Conservation (phyloP, 1,140 invertebrate genomes). For the Galleria mellonella region DNA sequence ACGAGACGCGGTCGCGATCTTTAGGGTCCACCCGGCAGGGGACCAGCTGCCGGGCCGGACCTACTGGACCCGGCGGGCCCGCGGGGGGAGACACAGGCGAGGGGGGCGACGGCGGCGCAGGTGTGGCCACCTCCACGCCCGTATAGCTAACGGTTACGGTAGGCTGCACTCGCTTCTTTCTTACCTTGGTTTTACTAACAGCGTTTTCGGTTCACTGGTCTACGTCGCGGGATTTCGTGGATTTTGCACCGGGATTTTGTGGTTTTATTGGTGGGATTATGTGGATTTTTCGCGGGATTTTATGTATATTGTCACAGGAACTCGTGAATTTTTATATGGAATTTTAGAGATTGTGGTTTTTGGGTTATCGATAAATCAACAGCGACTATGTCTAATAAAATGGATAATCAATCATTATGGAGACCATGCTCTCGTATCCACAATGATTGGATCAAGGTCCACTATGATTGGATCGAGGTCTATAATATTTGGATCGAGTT, state of each 20-base stretch:
- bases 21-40: neutral
- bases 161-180: constrained; percentile 29
- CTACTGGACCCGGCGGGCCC: constrained; percentile 6
- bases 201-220: constrained; percentile 30
- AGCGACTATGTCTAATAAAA: no score
- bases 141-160: constrained; percentile 39
- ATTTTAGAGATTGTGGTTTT: no score
- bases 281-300: neutral
- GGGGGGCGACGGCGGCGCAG: constrained; percentile 1
- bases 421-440: no score
- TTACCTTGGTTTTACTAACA: constrained; percentile 28
- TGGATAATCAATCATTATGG: no score
- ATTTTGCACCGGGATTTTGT: constrained; percentile 11
- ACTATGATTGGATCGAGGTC: no score
- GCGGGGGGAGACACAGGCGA: neutral
- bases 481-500: no score
- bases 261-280: neutral
- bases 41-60: constrained; percentile 7
- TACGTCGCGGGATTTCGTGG: constrained; percentile 1
- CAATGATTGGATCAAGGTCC: no score
- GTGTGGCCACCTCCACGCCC: constrained; percentile 21
- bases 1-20: constrained; percentile 52
- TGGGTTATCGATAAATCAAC: no score
- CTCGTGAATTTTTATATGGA: no score
- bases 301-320: no score